Evolutionary conservation across 2,797 vertebrate species (phyloP).

Genomic region (Tokudaia muenninki): DNA sequence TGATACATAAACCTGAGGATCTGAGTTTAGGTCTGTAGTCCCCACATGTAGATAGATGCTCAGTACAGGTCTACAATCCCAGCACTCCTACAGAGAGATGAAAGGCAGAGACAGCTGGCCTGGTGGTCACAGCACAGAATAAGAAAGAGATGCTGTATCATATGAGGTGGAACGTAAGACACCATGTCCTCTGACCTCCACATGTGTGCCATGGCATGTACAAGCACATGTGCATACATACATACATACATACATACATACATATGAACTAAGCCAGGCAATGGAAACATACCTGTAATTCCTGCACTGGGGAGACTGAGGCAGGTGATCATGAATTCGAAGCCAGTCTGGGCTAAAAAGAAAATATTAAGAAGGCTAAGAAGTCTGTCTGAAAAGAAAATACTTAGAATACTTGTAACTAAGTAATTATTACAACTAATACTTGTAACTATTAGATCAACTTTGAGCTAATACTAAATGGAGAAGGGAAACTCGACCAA

Average conservation of each 20-base stretch:
- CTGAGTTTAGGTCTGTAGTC: neutral
- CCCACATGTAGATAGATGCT: too few species aligned
- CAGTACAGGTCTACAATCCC: neutral
- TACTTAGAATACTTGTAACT: neutral
- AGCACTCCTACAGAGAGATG: neutral
- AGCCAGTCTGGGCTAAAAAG: neutral
- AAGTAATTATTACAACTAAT: too few species aligned
- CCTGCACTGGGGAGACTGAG: neutral
- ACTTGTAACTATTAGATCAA: neutral
- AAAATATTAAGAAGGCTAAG: neutral
- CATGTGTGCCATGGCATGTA: neutral
- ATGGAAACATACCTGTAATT: neutral
- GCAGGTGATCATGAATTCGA: neutral
- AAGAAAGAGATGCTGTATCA: neutral
- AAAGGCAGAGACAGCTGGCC: too few species aligned
- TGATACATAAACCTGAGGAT: neutral
- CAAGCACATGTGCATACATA: too few species aligned
- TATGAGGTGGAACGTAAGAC: neutral
- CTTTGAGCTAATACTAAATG: neutral
- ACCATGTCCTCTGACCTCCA: neutral
- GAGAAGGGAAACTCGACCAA: neutral
- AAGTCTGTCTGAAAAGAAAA: neutral
- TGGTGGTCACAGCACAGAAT: neutral
- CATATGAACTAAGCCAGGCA: neutral
- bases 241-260: too few species aligned